phyloP scores from a whole-genome alignment of 2,888 invertebrate species.

The Tinea trinotella region DNA sequence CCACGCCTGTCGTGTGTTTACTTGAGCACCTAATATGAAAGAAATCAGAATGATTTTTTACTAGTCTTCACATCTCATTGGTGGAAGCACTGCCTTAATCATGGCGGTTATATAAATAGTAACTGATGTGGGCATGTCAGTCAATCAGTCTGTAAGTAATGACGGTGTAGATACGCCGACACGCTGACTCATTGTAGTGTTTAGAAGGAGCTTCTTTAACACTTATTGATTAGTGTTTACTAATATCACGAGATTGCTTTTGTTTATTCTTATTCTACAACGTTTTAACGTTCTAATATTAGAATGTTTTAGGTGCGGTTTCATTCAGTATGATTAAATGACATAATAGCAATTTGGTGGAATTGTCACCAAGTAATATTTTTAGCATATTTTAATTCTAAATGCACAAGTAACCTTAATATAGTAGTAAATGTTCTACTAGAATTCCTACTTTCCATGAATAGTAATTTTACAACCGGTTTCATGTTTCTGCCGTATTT shows the following conservation, averaged over 20 bases:
- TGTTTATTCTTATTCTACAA: not conserved
- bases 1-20: too few relatives aligned
- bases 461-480: conserved; percentile 38
- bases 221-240: not conserved
- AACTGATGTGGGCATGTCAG: conserved; percentile 2
- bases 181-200: not conserved
- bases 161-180: not conserved
- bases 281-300: too few relatives aligned
- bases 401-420: not conserved
- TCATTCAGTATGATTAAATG: too few relatives aligned
- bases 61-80: not conserved
- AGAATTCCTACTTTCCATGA: conserved; percentile 10
- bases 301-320: too few relatives aligned
- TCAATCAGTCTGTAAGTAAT: conserved; percentile 9
- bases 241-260: not conserved
- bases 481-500: conserved; percentile 41
- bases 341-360: too few relatives aligned
- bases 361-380: too few relatives aligned
- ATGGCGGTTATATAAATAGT: not conserved
- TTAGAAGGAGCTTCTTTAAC: not conserved
- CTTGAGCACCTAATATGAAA: too few relatives aligned
- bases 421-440: not conserved
- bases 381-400: too few relatives aligned
- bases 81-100: not conserved
- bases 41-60: not conserved